These are phyloP conservation scores for Diarsia brunnea DNA, from an alignment of 2,888 invertebrate genomes.

Conservation along the genomic window DNA sequence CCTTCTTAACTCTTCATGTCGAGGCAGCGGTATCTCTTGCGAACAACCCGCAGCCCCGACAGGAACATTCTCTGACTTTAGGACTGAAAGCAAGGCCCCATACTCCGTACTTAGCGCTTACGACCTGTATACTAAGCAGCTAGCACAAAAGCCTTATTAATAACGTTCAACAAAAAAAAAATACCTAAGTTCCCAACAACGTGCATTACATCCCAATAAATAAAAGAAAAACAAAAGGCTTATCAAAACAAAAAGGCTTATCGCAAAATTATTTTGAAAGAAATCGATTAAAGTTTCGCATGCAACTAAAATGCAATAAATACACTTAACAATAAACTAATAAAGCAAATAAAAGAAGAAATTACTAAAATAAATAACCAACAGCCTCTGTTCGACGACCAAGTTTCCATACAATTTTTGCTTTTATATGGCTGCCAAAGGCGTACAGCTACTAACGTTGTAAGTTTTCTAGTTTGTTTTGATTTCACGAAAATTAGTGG, in stretches of 20 bases:
- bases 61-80: no score
- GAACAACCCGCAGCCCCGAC: no score
- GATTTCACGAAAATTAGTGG: not conserved
- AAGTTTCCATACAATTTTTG: conserved; percentile 36
- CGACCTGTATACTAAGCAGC: not conserved
- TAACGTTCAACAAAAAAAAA: not conserved
- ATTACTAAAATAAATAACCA: conserved; percentile 22
- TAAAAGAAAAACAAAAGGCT: conserved; percentile 3
- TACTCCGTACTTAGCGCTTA: not conserved
- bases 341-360: no score
- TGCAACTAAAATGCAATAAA: not conserved
- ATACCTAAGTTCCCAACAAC: not conserved
- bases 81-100: no score
- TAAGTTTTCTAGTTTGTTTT: conserved; percentile 16
- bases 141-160: not conserved
- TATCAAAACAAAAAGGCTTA: not conserved
- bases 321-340: no score
- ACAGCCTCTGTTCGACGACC: not conserved
- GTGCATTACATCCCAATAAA: not conserved
- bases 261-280: conserved; percentile 7
- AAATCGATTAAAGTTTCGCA: not conserved
- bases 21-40: no score
- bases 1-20: no score
- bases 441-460: conserved; percentile 11
- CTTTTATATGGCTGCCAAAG: conserved; percentile 37